Evolutionary conservation across 1,140 invertebrate genomes (phyloP).

Genomic region (Ceratoteleas bidentatus): DNA sequence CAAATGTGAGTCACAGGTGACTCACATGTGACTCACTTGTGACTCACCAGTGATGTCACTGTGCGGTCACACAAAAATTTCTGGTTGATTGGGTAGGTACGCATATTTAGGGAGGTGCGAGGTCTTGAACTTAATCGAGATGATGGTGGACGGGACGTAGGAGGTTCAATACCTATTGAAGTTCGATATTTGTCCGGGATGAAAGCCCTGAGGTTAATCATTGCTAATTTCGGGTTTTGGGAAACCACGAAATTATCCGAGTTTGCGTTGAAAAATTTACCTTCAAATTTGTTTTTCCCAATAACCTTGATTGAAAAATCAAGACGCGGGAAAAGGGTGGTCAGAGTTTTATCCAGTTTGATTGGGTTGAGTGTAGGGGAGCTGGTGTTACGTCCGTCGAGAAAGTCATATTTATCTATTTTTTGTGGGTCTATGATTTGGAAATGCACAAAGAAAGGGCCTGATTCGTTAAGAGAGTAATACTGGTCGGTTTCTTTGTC

Average conservation of each 20-base stretch:
- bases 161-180: slow-evolving; percentile 7
- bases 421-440: slow-evolving; percentile 7
- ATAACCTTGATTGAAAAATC: too few species aligned
- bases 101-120: not conserved
- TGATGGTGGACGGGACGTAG: not conserved
- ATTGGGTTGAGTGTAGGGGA: slow-evolving; percentile 9
- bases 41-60: too few species aligned
- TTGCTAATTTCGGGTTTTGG: not conserved
- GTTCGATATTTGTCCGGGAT: slow-evolving; percentile 17
- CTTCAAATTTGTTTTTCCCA: slow-evolving; percentile 15
- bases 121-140: slow-evolving; percentile 4
- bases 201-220: slow-evolving; percentile 16
- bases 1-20: too few species aligned
- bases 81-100: not conserved
- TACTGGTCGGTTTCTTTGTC: too few species aligned
- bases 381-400: not conserved
- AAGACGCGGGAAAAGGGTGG: not conserved
- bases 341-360: slow-evolving; percentile 6
- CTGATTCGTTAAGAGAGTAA: not conserved
- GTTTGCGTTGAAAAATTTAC: too few species aligned
- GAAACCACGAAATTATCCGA: not conserved
- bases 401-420: not conserved
- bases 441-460: not conserved
- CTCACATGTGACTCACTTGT: too few species aligned
- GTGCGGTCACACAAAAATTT: too few species aligned